Base-by-base conservation (phyloP, 2,888 invertebrate species). In the Lampropteryx suffumata region DNA sequence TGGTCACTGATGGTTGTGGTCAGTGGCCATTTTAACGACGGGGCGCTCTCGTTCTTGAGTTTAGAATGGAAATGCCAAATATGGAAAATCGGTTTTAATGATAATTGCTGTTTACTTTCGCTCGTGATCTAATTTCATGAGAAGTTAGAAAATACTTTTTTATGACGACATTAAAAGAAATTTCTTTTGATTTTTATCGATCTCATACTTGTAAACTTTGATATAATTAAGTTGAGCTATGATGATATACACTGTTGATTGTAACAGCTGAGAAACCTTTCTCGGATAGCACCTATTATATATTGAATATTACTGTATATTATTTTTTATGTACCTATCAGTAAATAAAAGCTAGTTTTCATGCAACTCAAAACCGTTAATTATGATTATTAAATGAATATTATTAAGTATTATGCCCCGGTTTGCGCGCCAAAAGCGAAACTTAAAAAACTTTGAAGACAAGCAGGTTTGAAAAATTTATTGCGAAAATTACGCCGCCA, bases 401-500 rank as follows among this genome's bases (percentile, higher is more conserved):
- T 34, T 27, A 26, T 37, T 37, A 37, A 35, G 24, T 1, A 27
- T 12, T 27, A n/a, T 26, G n/a, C 27, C 27, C 13, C 13, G 27
- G 14, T 37, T 37, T 37, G 12, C 21, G 21, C 8, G 27, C 29
- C 29, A 46, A 39, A 47, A 47, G 47, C 50, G 7, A 50, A 46
- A 17, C 17, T 17, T 17, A 4, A 17, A n/a, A 44, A 30, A 41
- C 33, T 39, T 54, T 41, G 51, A 55, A 50, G 50, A 42, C 12
- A 33, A 43, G 43, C 51, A 34, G n/a, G 17, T 27, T 33, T 39
- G 12, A 50, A 57, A 59, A 58, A 35, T 33, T 30, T 40, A 52
- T 53, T 50, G 35, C 54, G 54, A 54, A 54, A 61, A 47, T 50
- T 48, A 58, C 57, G 59, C 43, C 47, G 56, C 11, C 58, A 57